phyloP scores from a whole-genome alignment of 2,888 invertebrate genomes.

The Phaonia tiefii region DNA sequence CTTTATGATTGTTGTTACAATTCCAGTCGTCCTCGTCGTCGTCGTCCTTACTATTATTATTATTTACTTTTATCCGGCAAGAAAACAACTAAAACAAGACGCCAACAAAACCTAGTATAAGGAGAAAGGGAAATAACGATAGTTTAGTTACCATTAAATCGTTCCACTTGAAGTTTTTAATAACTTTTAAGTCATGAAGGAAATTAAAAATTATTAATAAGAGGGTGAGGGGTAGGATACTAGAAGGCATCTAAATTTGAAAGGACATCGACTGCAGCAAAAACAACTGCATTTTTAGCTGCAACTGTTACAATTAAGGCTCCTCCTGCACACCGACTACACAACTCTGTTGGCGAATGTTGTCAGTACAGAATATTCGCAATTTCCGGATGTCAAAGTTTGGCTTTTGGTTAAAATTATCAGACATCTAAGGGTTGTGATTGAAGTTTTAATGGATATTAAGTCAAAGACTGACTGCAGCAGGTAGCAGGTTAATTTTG shows the following conservation, averaged over 20 bases:
- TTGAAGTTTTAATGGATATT: too few species aligned
- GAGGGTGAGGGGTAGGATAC: conserved; percentile 65
- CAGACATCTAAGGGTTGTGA: not conserved
- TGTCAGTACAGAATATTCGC: not conserved
- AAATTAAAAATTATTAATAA: conserved; percentile 79
- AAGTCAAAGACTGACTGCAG: too few species aligned
- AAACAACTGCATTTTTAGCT: not conserved
- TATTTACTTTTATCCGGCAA: conserved; percentile 22
- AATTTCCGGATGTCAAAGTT: too few species aligned
- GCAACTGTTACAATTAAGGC: not conserved
- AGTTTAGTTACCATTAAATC: conserved; percentile 65
- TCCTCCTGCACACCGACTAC: not conserved
- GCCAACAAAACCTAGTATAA: not conserved
- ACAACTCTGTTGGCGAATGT: conserved; percentile 14
- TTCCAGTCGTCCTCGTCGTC: not conserved
- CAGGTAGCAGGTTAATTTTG: too few species aligned
- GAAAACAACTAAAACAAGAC: not conserved
- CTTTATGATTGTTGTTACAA: not conserved
- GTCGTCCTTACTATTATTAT: conserved; percentile 13
- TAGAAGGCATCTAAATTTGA: conserved; percentile 35
- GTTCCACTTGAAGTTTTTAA: conserved; percentile 72
- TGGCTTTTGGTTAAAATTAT: too few species aligned
- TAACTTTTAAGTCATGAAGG: conserved; percentile 78
- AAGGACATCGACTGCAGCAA: not conserved
- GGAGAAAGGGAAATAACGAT: conserved; percentile 24